phyloP scores from a whole-genome alignment of 2,888 invertebrate genomes.

The Leptopilina drosophilae region DNA sequence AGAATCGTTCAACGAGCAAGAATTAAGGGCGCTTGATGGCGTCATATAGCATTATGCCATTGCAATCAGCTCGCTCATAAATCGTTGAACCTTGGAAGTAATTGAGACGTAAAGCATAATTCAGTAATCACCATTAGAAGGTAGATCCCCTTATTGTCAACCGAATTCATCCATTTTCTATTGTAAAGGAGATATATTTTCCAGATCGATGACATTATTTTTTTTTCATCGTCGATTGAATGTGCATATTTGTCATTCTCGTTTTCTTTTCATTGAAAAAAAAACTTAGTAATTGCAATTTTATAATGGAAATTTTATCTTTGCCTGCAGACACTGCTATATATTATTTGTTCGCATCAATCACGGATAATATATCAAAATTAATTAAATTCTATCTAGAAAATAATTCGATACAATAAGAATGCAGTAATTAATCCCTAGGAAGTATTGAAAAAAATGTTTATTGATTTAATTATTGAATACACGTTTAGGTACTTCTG shows the following conservation, averaged over 20 bases:
- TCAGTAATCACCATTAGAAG: constrained; percentile 3
- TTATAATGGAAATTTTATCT: no score
- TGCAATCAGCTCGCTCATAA: constrained; percentile 39
- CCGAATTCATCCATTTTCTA: constrained; percentile 7
- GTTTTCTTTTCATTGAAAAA: background rate
- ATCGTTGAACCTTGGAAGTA: constrained; percentile 13
- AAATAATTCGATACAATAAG: no score
- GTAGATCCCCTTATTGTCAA: constrained; percentile 19
- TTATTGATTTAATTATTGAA: no score
- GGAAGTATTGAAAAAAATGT: no score
- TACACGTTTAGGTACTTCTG: no score
- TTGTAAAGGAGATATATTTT: background rate
- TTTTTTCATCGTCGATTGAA: background rate
- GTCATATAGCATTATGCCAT: constrained; percentile 24
- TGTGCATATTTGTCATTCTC: background rate
- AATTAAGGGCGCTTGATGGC: constrained; percentile 34
- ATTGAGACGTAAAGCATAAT: constrained; percentile 28
- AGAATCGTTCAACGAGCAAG: constrained; percentile 37
- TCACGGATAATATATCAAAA: no score
- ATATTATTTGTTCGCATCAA: no score
- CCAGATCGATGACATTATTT: background rate
- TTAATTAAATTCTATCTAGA: no score
- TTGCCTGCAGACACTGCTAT: no score
- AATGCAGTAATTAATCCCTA: no score
- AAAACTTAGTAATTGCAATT: no score